Conservation (phyloP, 2,113 vertebrate species). For the Micronycteris hirsuta region DNA sequence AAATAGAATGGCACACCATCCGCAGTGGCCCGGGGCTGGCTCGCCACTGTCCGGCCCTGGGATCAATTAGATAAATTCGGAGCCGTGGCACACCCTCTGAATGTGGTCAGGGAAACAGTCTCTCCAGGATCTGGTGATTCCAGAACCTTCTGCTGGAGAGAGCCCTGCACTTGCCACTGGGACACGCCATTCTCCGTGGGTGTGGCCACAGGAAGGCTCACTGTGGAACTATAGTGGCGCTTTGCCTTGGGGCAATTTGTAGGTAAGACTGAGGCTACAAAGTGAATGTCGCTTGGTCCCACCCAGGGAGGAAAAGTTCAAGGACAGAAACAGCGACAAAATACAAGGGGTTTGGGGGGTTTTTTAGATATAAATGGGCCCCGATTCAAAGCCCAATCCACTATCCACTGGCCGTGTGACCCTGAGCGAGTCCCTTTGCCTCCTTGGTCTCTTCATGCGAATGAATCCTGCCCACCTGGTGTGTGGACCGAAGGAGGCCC, state of each 20-base stretch:
- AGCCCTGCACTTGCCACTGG: neutral
- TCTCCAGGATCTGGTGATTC: neutral
- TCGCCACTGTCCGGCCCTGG: slow-evolving; percentile 52
- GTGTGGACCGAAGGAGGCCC: neutral
- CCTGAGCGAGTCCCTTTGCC: neutral
- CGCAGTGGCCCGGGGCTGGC: slow-evolving; percentile 40
- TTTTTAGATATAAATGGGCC: too few relatives aligned
- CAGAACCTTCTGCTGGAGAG: neutral
- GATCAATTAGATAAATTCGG: slow-evolving; percentile 58
- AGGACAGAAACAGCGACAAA: neutral
- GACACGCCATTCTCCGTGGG: neutral
- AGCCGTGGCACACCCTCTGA: slow-evolving; percentile 41
- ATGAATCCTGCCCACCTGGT: too few relatives aligned
- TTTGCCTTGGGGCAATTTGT: neutral
- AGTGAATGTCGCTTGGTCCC: rapidly evolving
- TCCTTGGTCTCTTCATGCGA: neutral
- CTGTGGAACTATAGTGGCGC: rapidly evolving
- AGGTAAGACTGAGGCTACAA: neutral
- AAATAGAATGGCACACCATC: slow-evolving; percentile 62
- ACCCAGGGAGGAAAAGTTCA: rapidly evolving
- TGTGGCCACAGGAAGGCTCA: rapidly evolving
- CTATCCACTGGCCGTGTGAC: too few relatives aligned
- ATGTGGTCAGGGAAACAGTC: slow-evolving; percentile 48
- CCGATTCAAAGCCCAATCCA: neutral
- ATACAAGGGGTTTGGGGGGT: rapidly evolving